Conservation (phyloP, 2,888 invertebrate species). For the Eristalinus sepulchralis region DNA sequence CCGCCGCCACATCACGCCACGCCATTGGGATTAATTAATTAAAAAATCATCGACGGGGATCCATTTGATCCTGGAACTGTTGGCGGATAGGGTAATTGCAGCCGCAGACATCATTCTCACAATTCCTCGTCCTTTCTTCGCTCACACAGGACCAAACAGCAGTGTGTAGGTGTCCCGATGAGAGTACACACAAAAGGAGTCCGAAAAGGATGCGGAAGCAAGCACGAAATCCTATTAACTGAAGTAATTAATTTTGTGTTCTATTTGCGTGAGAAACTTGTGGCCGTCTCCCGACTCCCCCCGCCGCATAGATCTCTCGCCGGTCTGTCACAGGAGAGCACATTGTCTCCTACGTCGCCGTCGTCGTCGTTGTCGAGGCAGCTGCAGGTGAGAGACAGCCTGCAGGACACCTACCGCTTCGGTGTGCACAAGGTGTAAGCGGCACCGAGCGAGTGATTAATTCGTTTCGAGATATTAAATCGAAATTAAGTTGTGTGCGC, state of each 20-base stretch:
- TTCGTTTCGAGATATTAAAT: not conserved
- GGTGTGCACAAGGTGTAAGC: not conserved
- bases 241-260: not conserved
- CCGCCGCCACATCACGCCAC: too few relatives aligned
- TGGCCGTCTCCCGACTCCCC: not conserved
- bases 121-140: too few relatives aligned
- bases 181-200: not conserved
- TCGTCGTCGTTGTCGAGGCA: too few relatives aligned
- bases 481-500: not conserved
- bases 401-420: not conserved
- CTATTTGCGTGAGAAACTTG: not conserved
- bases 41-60: not conserved
- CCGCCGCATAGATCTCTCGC: not conserved
- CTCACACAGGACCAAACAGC: too few relatives aligned
- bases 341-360: not conserved
- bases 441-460: not conserved
- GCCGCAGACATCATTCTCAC: not conserved
- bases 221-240: not conserved
- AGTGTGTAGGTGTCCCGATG: too few relatives aligned
- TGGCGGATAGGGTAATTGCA: not conserved
- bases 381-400: not conserved
- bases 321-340: not conserved
- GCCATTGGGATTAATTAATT: not conserved
- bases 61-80: not conserved
- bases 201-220: not conserved